Conservation (phyloP, 2,113 vertebrate species). For the Chionomys nivalis region DNA sequence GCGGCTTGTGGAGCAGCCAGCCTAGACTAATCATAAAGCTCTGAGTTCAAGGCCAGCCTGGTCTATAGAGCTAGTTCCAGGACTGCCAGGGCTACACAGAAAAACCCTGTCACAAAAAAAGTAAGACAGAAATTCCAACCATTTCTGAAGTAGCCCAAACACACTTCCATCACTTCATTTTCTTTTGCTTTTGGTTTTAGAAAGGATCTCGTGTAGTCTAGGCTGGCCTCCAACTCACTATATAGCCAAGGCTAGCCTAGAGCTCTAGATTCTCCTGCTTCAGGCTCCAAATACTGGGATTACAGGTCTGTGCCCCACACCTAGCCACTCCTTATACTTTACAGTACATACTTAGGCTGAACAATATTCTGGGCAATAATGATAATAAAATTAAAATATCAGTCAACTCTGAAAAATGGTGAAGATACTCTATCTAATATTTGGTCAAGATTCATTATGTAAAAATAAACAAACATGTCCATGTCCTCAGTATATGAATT, state of each 20-base stretch:
- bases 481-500: background rate
- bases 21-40: background rate
- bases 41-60: no score
- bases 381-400: background rate
- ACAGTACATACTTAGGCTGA: background rate
- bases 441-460: background rate
- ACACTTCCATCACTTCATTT: background rate
- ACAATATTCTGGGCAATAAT: background rate
- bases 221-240: background rate
- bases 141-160: background rate
- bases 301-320: no score
- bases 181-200: background rate
- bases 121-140: background rate
- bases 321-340: background rate
- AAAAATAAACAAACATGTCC: background rate
- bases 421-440: background rate
- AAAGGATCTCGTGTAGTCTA: background rate
- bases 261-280: background rate
- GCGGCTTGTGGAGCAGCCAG: background rate
- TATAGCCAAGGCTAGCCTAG: background rate
- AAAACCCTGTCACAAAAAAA: no score
- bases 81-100: no score
- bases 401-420: background rate
- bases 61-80: no score
- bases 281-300: background rate